Evolutionary conservation across 2,113 vertebrate genomes (phyloP).

Genomic region (Mola mola): DNA sequence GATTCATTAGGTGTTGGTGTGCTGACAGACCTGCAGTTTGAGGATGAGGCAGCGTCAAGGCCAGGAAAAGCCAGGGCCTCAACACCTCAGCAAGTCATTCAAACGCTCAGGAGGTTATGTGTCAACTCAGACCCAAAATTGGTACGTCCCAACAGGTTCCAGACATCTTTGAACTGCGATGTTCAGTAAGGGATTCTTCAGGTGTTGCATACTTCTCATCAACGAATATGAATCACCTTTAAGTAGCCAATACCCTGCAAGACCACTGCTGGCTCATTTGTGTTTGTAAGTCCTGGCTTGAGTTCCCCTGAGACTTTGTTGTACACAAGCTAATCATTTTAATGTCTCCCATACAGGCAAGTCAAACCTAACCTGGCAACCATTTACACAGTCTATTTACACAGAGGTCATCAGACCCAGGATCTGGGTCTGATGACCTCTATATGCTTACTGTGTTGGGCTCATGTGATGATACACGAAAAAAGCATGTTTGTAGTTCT

Average conservation of each 20-base stretch:
- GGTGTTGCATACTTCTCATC: neutral
- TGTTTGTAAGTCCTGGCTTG: slow-evolving; percentile 38
- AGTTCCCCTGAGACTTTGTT: slow-evolving; percentile 18
- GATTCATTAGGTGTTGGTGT: slow-evolving; percentile 47
- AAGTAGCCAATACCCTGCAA: slow-evolving; percentile 22
- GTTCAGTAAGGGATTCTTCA: neutral
- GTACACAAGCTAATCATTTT: slow-evolving; percentile 30
- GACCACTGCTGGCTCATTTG: slow-evolving; percentile 33
- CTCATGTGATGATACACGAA: slow-evolving; percentile 13
- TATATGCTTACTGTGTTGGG: slow-evolving; percentile 13
- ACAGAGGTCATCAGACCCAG: slow-evolving; percentile 8
- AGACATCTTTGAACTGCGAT: neutral
- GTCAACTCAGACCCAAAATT: slow-evolving; percentile 70
- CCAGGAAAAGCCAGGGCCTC: slow-evolving; percentile 40
- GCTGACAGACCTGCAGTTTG: slow-evolving; percentile 69
- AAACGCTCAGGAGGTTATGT: slow-evolving; percentile 76
- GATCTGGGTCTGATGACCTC: neutral
- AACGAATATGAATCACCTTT: slow-evolving; percentile 23
- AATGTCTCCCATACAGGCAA: slow-evolving; percentile 21
- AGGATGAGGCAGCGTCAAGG: slow-evolving; percentile 54
- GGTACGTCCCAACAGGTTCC: slow-evolving; percentile 59
- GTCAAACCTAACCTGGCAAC: slow-evolving; percentile 28
- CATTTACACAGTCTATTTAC: slow-evolving; percentile 44
- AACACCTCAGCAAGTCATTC: slow-evolving; percentile 56
- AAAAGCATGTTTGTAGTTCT: slow-evolving; percentile 9